phyloP scores from a whole-genome alignment of 2,888 invertebrate genomes.

The Xylota segnis region DNA sequence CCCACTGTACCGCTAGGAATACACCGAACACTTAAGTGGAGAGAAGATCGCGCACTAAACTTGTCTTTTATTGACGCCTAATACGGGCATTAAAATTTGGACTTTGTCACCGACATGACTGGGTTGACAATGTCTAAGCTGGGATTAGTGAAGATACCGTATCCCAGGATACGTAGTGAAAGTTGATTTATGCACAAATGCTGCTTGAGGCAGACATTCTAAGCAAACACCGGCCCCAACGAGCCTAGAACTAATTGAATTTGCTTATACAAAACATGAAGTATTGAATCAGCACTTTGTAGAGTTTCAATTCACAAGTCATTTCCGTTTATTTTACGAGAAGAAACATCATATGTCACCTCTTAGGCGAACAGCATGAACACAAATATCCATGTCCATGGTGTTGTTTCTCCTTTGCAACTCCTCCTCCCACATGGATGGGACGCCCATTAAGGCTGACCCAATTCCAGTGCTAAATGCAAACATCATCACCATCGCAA shows the following conservation, averaged over 20 bases:
- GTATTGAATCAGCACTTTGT: constrained; percentile 52
- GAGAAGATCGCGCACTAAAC: constrained; percentile 23
- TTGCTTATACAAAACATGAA: constrained; percentile 11
- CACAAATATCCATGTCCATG: neutral
- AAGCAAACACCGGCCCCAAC: neutral
- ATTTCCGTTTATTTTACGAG: constrained; percentile 53
- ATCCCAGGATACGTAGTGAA: neutral
- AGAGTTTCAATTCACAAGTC: constrained; percentile 42
- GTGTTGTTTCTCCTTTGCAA: neutral
- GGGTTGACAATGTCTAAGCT: constrained; percentile 16
- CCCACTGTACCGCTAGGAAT: constrained; percentile 42
- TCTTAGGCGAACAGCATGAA: constrained; percentile 13
- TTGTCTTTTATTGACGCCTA: constrained; percentile 51
- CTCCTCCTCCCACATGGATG: neutral
- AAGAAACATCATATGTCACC: constrained; percentile 1
- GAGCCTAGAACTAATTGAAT: constrained; percentile 50
- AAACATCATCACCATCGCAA: constrained; percentile 63
- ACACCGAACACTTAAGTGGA: constrained; percentile 16
- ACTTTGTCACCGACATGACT: neutral
- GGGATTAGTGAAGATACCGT: neutral
- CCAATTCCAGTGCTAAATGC: constrained; percentile 62
- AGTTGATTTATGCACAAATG: constrained; percentile 11
- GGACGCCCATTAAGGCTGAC: constrained; percentile 61
- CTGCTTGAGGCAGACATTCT: neutral
- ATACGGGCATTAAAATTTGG: constrained; percentile 39